Base-by-base conservation (phyloP, 2,888 invertebrate species). In the Lasioglossum lativentre region DNA sequence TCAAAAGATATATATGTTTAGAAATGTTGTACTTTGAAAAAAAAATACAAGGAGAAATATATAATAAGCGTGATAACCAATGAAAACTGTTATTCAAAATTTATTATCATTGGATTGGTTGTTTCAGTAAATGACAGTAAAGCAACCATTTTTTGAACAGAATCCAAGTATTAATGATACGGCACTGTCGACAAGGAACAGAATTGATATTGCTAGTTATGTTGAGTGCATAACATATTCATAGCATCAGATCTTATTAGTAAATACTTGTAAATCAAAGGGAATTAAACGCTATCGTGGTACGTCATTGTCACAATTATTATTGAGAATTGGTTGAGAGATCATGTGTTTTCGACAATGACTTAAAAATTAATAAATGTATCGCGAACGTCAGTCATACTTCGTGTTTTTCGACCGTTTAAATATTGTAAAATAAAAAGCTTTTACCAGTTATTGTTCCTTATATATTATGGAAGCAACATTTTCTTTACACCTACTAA, bases 381-480 rank as follows among this genome's bases (percentile, higher is more conserved):
- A 66, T 78, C 23, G 59, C 40, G n/a, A 85, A 30, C 68, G 27
- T 52, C 23, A 38, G 38, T 75, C 74, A 56, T 40, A 77, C 47
- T 70, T 77, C 27, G 56, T 75, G 66, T 66, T 72, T 52, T 19
- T 59, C 12, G 23, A 56, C 34, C 34, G 47, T 38, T n/a, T 14
- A n/a, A 73, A 70, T 66, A 76, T 70, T n/a, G 27, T 71, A 45
- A 78, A 45, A 66, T 34, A 75, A 75, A 82, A 76, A 59, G 70
- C 75, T 52, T 38, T 23, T 73, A 40, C 40, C 59, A 66, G 68
- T 78, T 76, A 73, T 76, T 38, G 70, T 47, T 56, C 34, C 40
- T 84, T 70, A 63, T 88, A 85, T 90, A 90, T 91, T 91, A 91
- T 91, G 91, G 87, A 89, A 88, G 87, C 79, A 86, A 81, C 19